A percentile compares a stretch with the other conserved stretches of the same genome.
Conservation (phyloP, 2,113 vertebrate species). For the Ptychochromis oligacanthus region DNA sequence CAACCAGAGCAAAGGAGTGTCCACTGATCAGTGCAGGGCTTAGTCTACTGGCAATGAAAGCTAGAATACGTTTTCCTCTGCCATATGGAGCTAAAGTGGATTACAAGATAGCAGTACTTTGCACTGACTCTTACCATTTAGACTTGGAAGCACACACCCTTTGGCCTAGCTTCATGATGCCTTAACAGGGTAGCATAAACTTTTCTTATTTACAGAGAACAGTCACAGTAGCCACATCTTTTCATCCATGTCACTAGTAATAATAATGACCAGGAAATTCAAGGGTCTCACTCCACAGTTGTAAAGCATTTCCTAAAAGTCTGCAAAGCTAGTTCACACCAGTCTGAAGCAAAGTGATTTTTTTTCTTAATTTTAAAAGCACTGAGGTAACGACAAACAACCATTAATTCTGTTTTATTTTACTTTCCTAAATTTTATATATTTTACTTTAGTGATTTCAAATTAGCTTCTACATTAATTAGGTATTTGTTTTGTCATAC, state of each 20-base stretch:
- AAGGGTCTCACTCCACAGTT: background rate
- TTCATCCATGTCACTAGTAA: background rate
- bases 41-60: slow-evolving; percentile 33
- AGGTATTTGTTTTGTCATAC: background rate
- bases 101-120: slow-evolving; percentile 38
- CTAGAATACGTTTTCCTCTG: slow-evolving; percentile 32
- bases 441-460: background rate
- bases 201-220: background rate
- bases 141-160: background rate
- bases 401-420: background rate
- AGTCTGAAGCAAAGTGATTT: background rate
- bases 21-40: slow-evolving; percentile 3
- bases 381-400: background rate
- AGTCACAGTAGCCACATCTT: background rate
- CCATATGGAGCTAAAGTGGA: slow-evolving; percentile 71
- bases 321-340: background rate
- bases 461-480: background rate
- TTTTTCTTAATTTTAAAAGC: background rate
- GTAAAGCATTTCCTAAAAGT: background rate
- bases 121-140: slow-evolving; percentile 5
- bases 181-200: background rate
- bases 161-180: background rate
- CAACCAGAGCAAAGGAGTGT: slow-evolving; percentile 11
- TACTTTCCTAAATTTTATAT: background rate
- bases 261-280: background rate